A percentile compares a stretch with the other conserved stretches of the same genome.
phyloP scores from a whole-genome alignment of 2,113 vertebrate species.

The Lanius collurio region DNA sequence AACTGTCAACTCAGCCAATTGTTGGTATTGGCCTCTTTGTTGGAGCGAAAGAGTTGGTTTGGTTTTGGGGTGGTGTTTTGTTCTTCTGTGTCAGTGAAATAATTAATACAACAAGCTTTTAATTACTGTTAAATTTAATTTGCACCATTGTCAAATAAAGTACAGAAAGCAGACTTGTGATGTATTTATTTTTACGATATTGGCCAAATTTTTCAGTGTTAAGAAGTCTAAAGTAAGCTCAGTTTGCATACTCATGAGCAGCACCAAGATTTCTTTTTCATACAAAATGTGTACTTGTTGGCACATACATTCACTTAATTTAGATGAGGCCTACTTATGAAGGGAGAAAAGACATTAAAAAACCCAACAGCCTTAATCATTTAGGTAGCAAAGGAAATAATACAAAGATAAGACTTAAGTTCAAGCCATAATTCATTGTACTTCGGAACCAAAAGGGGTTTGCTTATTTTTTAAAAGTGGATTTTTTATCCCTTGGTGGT shows the following conservation, averaged over 20 bases:
- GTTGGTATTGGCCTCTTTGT: not conserved
- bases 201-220: not conserved
- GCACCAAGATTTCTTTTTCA: not conserved
- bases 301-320: not conserved
- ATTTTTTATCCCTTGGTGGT: not conserved
- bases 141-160: slow-evolving; percentile 47
- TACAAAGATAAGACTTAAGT: not conserved
- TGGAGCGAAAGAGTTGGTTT: not conserved
- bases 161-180: not conserved
- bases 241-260: not conserved
- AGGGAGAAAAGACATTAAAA: not conserved
- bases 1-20: not conserved
- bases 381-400: not conserved
- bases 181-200: not conserved
- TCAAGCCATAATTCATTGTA: not conserved
- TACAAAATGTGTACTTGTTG: accelerated
- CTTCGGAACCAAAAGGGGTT: not conserved
- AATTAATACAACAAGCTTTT: slow-evolving; percentile 47
- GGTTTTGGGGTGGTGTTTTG: not conserved
- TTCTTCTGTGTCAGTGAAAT: slow-evolving; percentile 22
- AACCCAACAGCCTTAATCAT: not conserved
- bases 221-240: not conserved
- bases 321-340: not conserved
- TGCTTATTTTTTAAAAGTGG: not conserved
- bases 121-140: not conserved